phyloP scores from a whole-genome alignment of 1,140 invertebrate species.

The Helicoverpa zea region DNA sequence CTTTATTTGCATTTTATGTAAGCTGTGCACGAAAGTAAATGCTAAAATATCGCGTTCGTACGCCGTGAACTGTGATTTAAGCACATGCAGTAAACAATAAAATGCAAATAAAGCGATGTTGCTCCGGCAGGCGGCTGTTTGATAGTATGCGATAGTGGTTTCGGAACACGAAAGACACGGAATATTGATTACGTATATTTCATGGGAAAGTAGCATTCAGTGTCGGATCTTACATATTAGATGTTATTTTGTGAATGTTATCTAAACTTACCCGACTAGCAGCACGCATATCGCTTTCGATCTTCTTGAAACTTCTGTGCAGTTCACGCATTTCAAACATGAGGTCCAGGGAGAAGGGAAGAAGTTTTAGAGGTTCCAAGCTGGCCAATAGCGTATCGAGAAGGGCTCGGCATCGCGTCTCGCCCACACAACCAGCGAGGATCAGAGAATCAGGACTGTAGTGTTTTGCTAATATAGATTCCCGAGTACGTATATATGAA shows the following conservation, averaged over 20 bases:
- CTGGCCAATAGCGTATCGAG: conserved; percentile 91
- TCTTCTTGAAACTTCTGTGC: conserved; percentile 91
- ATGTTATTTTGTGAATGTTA: conserved; percentile 35
- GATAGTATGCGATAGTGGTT: conserved; percentile 63
- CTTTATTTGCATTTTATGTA: conserved; percentile 86
- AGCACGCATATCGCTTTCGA: conserved; percentile 87
- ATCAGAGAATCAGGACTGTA: conserved; percentile 92
- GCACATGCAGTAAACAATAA: conserved; percentile 85
- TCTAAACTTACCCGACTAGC: conserved; percentile 80
- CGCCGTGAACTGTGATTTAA: conserved; percentile 77
- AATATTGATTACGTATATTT: conserved; percentile 55
- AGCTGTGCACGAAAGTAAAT: conserved; percentile 82
- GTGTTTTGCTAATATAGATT: conserved; percentile 93
- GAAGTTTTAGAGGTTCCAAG: conserved; percentile 91
- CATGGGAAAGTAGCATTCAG: conserved; percentile 48
- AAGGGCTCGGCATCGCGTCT: conserved; percentile 88
- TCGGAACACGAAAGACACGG: conserved; percentile 64
- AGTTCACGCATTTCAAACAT: conserved; percentile 93
- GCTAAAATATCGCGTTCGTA: conserved; percentile 65
- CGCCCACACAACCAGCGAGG: conserved; percentile 90
- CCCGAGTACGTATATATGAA: conserved; percentile 93
- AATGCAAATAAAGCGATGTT: conserved; percentile 86
- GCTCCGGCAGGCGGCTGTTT: conserved; percentile 66
- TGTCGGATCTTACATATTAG: conserved; percentile 40
- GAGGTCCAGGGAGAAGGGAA: conserved; percentile 93